Base-by-base conservation (phyloP, 2,113 vertebrate species). In the Myocastor coypus region DNA sequence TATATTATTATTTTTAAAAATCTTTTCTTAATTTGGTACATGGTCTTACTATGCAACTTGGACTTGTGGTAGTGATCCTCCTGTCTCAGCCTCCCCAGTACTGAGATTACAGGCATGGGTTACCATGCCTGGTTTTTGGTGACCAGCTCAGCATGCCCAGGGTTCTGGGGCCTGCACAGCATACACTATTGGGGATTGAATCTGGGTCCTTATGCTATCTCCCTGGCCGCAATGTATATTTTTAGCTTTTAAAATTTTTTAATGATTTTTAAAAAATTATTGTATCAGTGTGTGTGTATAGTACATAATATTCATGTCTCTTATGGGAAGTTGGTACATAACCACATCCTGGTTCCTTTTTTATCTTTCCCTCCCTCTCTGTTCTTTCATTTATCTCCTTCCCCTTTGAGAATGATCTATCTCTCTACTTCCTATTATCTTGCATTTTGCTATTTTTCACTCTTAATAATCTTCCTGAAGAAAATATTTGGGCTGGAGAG, bases 401-500 rank as follows among this genome's bases (percentile, higher is more conserved):
- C 4, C 22, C 71, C 40, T 42, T 26, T 75, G 71, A 42, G 37
- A 75, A 13, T 12, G 3, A 37, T 75, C 12, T 42, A 11, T 5
- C 71, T 42, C 22, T 37, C 71, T 75, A 42, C 11, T 37, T 75
- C 37, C 40, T 75, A 24, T 75, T 75, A 28, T 42, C 37, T 37
- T 75, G 42, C 42, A 42, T 26, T 75, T 75, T 75, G 37, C 22
- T 42, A 10, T 73, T 5, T 78, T 78, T 78, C 40, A 71, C 14
- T 50, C 75, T 78, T 71, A 30, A 91, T 34, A 91, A 68, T 8
- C 10, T 92, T 89, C 89, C 85, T 83, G 50, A 97, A 61, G 37
- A 94, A 88, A 96, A 40, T 87, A 95, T 75, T 93, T 94, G 63
- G 19, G 7, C 87, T 94, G 57, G 73, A 94, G 6, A 87, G 8